Evolutionary conservation across 2,113 vertebrate genomes (phyloP).

Genomic region (Ursus arctos): DNA sequence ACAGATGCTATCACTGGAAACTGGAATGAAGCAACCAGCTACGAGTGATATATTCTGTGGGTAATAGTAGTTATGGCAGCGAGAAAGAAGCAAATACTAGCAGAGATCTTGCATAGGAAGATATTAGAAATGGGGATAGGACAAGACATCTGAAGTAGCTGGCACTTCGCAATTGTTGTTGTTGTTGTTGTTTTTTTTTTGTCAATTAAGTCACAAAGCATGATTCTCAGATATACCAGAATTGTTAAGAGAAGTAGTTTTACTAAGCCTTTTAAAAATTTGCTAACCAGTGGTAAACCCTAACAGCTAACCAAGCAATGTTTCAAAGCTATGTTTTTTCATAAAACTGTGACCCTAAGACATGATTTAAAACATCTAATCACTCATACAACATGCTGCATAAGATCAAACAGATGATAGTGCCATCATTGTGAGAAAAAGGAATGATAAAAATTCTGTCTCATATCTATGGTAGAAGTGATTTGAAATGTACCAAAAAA

Average conservation of each 20-base stretch:
- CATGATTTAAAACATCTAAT: constrained; percentile 1
- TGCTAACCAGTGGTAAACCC: neutral
- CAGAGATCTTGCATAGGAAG: neutral
- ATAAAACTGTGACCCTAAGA: neutral
- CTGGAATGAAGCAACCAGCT: constrained; percentile 23
- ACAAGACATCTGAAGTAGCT: neutral
- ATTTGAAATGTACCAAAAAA: constrained; percentile 42
- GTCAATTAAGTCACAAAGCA: constrained; percentile 51
- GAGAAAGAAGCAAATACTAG: neutral
- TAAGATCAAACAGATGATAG: constrained; percentile 38
- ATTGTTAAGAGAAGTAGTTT: constrained; percentile 7
- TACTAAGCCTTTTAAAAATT: constrained; percentile 33
- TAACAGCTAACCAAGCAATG: neutral
- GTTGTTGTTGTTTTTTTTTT: no score
- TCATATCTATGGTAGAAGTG: neutral
- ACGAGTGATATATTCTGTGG: neutral
- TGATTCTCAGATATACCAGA: neutral
- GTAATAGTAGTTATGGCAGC: neutral
- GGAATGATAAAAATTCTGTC: constrained; percentile 52
- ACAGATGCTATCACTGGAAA: neutral
- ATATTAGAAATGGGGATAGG: neutral
- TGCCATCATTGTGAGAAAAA: constrained; percentile 31
- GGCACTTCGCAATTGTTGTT: neutral
- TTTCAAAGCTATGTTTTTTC: constrained; percentile 51
- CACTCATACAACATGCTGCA: constrained; percentile 39